Percentiles rank a stretch among this genome's conserved stretches.
Conservation (phyloP, 2,797 vertebrate genomes). For the Eutrigla gurnardus region DNA sequence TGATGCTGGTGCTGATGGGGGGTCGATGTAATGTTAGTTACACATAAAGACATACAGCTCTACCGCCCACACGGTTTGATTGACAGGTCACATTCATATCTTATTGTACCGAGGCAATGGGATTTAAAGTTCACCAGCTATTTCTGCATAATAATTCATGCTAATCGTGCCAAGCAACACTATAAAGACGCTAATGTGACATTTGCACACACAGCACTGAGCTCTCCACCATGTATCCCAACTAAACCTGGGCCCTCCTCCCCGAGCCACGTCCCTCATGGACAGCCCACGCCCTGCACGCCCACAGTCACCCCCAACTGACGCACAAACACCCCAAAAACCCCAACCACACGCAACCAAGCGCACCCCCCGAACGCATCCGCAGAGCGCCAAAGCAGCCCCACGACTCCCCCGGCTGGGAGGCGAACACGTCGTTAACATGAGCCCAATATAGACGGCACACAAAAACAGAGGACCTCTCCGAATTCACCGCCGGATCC, state of each 20-base stretch:
- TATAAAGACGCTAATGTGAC: background rate
- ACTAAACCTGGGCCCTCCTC: background rate
- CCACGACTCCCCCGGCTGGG: constrained; percentile 6
- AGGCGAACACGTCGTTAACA: constrained; percentile 39
- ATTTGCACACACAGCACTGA: constrained; percentile 12
- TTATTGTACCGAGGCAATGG: no score
- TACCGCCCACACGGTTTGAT: background rate
- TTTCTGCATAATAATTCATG: background rate
- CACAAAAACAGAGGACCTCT: constrained; percentile 13
- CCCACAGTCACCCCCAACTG: background rate
- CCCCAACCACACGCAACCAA: constrained; percentile 21
- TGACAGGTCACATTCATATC: background rate
- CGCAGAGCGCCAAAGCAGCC: background rate
- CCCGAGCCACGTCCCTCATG: background rate
- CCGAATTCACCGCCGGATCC: constrained; percentile 3
- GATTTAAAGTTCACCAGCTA: background rate
- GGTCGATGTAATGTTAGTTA: no score
- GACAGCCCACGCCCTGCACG: constrained; percentile 12
- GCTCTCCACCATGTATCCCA: background rate
- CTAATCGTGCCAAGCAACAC: background rate
- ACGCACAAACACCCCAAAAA: constrained; percentile 9
- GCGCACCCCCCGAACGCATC: background rate
- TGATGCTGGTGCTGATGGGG: constrained; percentile 15
- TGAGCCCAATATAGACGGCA: constrained; percentile 38
- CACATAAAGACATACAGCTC: no score